Evolutionary conservation across 2,113 vertebrate genomes (phyloP), one percentile per base, ranked within the genome.

Genomic region (Pteronura brasiliensis): DNA sequence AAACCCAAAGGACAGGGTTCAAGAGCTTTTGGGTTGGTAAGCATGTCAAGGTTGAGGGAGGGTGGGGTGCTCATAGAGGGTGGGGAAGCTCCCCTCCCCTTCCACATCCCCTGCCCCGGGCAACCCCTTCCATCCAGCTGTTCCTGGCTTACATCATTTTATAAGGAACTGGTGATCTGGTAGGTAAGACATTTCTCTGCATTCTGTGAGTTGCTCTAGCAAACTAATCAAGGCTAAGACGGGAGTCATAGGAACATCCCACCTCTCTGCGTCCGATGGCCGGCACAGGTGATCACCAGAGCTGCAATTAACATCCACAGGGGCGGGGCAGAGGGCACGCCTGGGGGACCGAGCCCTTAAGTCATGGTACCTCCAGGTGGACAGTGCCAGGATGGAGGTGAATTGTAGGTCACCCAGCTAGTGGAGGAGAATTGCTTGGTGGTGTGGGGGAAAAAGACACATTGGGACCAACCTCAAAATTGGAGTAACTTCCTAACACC

Each of bases 311-410:
- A 31, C 49, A n/a, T 47, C 29, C 11, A 23, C 76, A 52, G 71
- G 39, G 65, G 29, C 0, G 0, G n/a, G 83, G 29, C 1, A 3
- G 14, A 21, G 14, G 17, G 1, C 15, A 4, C 7, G 8, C 13
- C 90, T 18, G 1, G 1, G 47, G 36, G 57, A 34, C 47, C 14
- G 47, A 69, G 74, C 29, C 72, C 9, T 36, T 57, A 49, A 57
- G 36, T 21, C 27, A 3, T 13, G 25, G 71, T 1, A 0, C 67
- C 23, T 47, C 69, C 59, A 1, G 1, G 39, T 71, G 14, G n/a
- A 13, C 17, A 11, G 15, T 31, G 13, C 61, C 76, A 72, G 65
- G 21, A 82, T 3, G 17, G 65, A 72, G 52, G 36, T 63, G 67
- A 39, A 39, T 1, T 34, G 39, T 9, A 72, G 81, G 23, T 67